These are phyloP conservation scores for Pararge aegeria DNA, from an alignment of 1,140 invertebrate genomes.

Conservation along the genomic window DNA sequence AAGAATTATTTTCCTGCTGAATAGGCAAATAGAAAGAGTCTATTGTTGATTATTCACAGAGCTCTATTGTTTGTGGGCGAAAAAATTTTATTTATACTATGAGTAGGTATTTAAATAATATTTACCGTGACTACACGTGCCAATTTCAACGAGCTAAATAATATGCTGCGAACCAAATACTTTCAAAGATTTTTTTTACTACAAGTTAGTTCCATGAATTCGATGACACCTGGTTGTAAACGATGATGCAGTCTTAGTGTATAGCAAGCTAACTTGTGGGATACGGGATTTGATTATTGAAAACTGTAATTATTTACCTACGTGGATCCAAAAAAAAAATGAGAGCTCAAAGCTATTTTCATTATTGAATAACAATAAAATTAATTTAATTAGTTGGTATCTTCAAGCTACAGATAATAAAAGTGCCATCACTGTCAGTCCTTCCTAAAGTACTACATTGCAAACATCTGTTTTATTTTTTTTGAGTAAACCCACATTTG, in stretches of 20 bases:
- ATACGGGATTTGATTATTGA: no score
- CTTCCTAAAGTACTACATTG: neutral
- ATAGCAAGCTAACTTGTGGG: no score
- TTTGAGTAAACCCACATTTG: neutral
- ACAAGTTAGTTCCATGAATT: no score
- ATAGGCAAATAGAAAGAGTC: constrained; percentile 9
- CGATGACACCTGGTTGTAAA: no score
- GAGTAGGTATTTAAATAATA: neutral
- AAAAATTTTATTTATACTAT: no score
- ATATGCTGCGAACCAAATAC: no score
- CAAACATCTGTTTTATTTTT: neutral
- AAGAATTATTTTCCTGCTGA: constrained; percentile 10
- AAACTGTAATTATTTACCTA: no score
- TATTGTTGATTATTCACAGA: constrained; percentile 23
- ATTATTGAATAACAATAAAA: no score
- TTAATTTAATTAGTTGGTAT: neutral
- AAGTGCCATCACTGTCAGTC: neutral
- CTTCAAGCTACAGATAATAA: neutral
- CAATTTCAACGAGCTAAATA: neutral
- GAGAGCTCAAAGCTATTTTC: no score
- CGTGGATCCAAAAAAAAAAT: no score
- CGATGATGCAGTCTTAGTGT: no score
- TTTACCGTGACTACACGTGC: constrained; percentile 17
- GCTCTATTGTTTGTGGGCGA: constrained; percentile 27
- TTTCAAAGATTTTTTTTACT: no score